Percentiles rank a stretch among this genome's conserved stretches.
phyloP scores from a whole-genome alignment of 1,140 invertebrate genomes.

The Drosophila pallidifrons region DNA sequence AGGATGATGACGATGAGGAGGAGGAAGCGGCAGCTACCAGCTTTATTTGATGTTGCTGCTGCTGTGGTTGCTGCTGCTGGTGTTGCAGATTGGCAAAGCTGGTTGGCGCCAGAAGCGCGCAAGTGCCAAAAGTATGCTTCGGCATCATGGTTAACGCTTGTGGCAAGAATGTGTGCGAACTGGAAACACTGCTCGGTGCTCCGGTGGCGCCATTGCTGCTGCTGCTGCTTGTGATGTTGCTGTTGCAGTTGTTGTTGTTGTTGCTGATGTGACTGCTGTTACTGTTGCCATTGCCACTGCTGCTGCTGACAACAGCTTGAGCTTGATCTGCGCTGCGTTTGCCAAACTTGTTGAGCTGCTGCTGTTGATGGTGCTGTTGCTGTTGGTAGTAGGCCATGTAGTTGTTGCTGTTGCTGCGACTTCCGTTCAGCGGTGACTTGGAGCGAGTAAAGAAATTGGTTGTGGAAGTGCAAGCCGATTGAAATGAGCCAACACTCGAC shows the following conservation, averaged over 20 bases:
- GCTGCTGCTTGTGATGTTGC: conserved; percentile 28
- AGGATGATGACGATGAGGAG: conserved; percentile 10
- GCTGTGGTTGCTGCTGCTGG: conserved; percentile 41
- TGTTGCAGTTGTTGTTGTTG: conserved; percentile 28
- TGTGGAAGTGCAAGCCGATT: conserved; percentile 68
- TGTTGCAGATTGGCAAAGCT: conserved; percentile 70
- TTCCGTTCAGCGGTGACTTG: conserved; percentile 34
- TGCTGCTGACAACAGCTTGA: conserved; percentile 68
- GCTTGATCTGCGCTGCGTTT: conserved; percentile 54
- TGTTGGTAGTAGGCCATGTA: conserved; percentile 50
- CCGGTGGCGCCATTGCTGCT: conserved; percentile 36
- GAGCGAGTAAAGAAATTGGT: conserved; percentile 51
- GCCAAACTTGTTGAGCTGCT: conserved; percentile 54
- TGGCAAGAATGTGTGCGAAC: conserved; percentile 41
- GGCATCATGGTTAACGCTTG: conserved; percentile 66
- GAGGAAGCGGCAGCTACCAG: conserved; percentile 36
- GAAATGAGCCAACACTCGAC: conserved; percentile 57
- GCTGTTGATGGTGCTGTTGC: conserved; percentile 45
- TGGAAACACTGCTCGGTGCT: conserved; percentile 36
- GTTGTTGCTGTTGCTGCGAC: conserved; percentile 25
- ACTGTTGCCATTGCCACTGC: conserved; percentile 21
- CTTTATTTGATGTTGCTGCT: conserved; percentile 33
- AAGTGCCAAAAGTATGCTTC: conserved; percentile 83
- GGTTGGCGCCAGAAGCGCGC: conserved; percentile 74
- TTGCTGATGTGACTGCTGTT: background rate